phyloP scores from a whole-genome alignment of 2,888 invertebrate genomes.

The Tenthredo mesomela region DNA sequence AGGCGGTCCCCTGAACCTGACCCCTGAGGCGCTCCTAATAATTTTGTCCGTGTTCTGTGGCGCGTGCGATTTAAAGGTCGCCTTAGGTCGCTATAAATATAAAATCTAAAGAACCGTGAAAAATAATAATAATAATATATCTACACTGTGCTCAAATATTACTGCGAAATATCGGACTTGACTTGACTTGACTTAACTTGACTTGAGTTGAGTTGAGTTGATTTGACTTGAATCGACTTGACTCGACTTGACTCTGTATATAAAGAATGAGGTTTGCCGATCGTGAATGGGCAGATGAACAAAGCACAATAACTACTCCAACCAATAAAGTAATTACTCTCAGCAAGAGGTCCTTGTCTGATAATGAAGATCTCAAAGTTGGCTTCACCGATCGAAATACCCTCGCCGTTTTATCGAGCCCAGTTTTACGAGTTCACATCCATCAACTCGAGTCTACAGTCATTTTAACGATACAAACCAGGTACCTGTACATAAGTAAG shows the following conservation, averaged over 20 bases:
- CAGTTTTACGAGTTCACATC: slow-evolving; percentile 50
- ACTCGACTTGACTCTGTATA: neutral
- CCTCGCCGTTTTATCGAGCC: slow-evolving; percentile 46
- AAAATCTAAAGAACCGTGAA: neutral
- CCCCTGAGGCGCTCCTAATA: slow-evolving; percentile 43
- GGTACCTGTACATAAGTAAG: neutral
- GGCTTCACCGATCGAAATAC: slow-evolving; percentile 47
- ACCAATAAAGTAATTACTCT: slow-evolving; percentile 60
- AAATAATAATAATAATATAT: neutral
- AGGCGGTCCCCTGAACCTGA: slow-evolving; percentile 36
- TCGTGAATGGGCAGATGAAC: slow-evolving; percentile 33
- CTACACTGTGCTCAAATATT: no score
- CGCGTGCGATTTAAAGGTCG: slow-evolving; percentile 48
- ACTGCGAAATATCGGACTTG: no score
- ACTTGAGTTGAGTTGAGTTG: neutral
- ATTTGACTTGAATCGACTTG: neutral
- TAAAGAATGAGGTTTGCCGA: neutral
- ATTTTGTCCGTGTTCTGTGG: slow-evolving; percentile 34
- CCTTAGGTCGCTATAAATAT: slow-evolving; percentile 37
- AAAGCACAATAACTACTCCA: slow-evolving; percentile 35
- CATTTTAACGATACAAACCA: slow-evolving; percentile 37
- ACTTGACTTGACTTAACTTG: neutral
- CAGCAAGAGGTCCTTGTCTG: slow-evolving; percentile 59
- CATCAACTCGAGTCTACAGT: slow-evolving; percentile 38
- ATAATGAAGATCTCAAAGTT: slow-evolving; percentile 65